Evolutionary conservation across 2,113 vertebrate genomes (phyloP).

Genomic region (Eubucco bourcierii): DNA sequence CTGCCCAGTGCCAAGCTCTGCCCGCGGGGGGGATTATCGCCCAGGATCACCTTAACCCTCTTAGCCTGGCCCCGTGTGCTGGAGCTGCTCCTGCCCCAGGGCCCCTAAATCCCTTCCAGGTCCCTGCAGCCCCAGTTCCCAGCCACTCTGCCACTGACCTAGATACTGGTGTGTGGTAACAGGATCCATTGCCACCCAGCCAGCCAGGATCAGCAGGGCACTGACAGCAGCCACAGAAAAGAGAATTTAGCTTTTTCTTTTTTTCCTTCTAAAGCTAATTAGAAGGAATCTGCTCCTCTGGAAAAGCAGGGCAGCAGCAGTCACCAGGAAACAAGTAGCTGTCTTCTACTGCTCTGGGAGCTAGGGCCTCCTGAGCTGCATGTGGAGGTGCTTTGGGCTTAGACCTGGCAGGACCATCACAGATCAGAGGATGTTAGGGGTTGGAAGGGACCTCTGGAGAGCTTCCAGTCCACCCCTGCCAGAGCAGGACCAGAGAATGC

Average conservation of each 20-base stretch:
- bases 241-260: no score
- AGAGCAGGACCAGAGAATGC: no score
- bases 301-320: neutral
- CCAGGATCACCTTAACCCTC: neutral
- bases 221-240: neutral
- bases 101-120: neutral
- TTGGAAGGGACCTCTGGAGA: no score
- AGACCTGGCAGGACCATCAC: neutral
- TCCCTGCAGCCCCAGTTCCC: neutral
- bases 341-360: no score
- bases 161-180: neutral
- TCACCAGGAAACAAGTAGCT: neutral
- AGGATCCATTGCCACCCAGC: neutral
- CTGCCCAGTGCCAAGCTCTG: neutral
- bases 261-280: neutral
- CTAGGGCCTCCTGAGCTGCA: neutral
- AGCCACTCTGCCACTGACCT: neutral
- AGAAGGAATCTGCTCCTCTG: neutral
- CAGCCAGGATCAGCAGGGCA: neutral
- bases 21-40: neutral
- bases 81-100: neutral
- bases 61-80: neutral
- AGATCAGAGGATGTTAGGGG: no score
- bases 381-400: neutral
- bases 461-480: no score